These are phyloP conservation scores for Pedionomus torquatus DNA, from an alignment of 2,113 vertebrate species.

Conservation along the genomic window DNA sequence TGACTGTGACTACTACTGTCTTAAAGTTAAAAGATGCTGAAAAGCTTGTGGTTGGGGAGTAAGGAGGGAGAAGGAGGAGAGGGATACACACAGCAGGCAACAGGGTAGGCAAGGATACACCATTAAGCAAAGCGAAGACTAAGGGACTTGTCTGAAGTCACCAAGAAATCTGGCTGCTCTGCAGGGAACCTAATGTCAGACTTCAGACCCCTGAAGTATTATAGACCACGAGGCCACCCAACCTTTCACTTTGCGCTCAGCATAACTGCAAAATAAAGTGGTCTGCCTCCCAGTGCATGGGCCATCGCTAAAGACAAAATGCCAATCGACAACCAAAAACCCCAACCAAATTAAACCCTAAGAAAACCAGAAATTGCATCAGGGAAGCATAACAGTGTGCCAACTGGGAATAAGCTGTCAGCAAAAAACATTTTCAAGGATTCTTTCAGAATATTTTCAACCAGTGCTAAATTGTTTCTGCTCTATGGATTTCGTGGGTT, in stretches of 20 bases:
- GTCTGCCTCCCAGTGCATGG: accelerated
- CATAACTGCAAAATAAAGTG: not conserved
- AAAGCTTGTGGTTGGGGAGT: not conserved
- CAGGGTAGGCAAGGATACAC: not conserved
- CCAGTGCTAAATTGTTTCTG: not conserved
- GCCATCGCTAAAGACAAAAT: not conserved
- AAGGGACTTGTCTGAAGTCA: not conserved
- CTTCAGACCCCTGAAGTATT: not conserved
- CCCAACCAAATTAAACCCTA: not conserved
- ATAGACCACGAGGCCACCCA: not conserved
- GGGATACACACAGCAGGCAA: not conserved
- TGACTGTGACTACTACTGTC: not conserved
- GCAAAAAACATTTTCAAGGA: not conserved
- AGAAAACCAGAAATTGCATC: not conserved
- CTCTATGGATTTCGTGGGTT: not conserved
- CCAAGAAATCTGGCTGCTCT: not conserved
- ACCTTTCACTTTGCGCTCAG: not conserved
- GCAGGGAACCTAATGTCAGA: not conserved
- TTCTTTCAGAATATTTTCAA: not conserved
- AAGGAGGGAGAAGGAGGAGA: not conserved
- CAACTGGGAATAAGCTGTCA: not conserved
- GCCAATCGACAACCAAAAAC: not conserved
- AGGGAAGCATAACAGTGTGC: not conserved
- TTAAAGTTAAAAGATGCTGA: not conserved
- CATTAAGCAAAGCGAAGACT: not conserved